Conservation (phyloP, 2,888 invertebrate genomes). For the Argynnis bischoffii region DNA sequence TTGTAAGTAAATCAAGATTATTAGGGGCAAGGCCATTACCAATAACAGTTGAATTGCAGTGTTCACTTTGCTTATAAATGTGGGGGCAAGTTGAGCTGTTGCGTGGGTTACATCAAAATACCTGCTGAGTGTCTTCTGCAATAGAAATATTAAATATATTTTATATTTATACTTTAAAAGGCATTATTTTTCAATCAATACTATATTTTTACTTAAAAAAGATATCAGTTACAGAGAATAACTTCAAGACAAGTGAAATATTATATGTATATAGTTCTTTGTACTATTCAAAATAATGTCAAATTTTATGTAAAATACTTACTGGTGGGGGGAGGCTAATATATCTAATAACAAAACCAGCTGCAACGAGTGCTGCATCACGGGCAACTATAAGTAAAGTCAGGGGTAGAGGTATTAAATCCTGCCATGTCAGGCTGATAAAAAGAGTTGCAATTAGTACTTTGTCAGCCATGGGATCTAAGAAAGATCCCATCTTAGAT, state of each 20-base stretch:
- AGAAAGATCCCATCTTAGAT: slow-evolving; percentile 95
- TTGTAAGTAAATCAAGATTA: slow-evolving; percentile 15
- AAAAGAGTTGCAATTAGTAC: slow-evolving; percentile 94
- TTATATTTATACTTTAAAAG: not conserved
- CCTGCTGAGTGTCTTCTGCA: slow-evolving; percentile 91
- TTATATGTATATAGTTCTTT: not conserved
- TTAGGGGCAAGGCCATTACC: slow-evolving; percentile 49
- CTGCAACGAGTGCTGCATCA: slow-evolving; percentile 90
- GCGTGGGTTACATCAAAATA: slow-evolving; percentile 96
- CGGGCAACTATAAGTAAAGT: slow-evolving; percentile 92
- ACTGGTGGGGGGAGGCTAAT: slow-evolving; percentile 94
- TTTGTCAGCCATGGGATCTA: slow-evolving; percentile 99
- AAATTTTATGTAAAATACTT: slow-evolving; percentile 58
- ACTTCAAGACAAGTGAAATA: not conserved
- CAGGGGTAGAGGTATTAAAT: slow-evolving; percentile 90
- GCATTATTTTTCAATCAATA: no score
- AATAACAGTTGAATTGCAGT: slow-evolving; percentile 94
- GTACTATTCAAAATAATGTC: no score
- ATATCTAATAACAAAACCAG: slow-evolving; percentile 95
- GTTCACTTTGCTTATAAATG: slow-evolving; percentile 96
- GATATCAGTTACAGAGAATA: not conserved
- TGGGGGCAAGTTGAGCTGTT: slow-evolving; percentile 96
- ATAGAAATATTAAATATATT: slow-evolving; percentile 44
- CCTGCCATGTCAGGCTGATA: slow-evolving; percentile 91
- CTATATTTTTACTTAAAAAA: no score